A percentile compares a stretch with the other conserved stretches of the same genome.
These are phyloP conservation scores for Drosophila dives DNA, from an alignment of 2,888 invertebrate species.

Conservation along the genomic window DNA sequence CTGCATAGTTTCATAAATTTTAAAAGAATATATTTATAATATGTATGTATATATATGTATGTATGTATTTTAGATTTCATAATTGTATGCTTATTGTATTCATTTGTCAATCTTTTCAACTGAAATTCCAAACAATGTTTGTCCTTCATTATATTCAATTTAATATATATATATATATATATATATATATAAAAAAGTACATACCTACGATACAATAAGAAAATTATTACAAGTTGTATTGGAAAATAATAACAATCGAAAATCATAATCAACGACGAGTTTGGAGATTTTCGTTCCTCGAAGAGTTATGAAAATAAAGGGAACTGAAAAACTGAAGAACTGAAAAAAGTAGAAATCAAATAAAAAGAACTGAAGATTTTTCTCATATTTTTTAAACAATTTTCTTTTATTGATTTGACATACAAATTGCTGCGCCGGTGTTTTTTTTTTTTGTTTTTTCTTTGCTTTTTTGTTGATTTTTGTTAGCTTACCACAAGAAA, in stretches of 20 bases:
- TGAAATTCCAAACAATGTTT: conserved; percentile 18
- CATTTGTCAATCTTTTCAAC: conserved; percentile 40
- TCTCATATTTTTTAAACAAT: conserved; percentile 70
- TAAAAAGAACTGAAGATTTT: conserved; percentile 48
- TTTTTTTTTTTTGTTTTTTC: conserved; percentile 40
- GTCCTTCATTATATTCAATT: conserved; percentile 21
- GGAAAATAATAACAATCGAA: background rate
- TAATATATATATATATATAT: conserved; percentile 6
- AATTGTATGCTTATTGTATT: conserved; percentile 54
- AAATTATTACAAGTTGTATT: background rate
- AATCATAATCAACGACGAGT: background rate
- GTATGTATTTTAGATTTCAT: conserved; percentile 50
- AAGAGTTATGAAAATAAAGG: conserved; percentile 1
- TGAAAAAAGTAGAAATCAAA: conserved; percentile 14
- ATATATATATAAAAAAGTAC: background rate
- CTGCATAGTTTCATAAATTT: conserved; percentile 72
- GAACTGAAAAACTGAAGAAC: conserved; percentile 15
- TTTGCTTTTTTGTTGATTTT: conserved; percentile 50
- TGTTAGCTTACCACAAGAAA: conserved; percentile 69
- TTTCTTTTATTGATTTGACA: conserved; percentile 79
- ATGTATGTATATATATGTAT: conserved; percentile 48
- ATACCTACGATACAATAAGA: conserved; percentile 18
- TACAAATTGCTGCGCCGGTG: conserved; percentile 78
- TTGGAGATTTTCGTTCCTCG: background rate
- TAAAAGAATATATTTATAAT: conserved; percentile 81